Evolutionary conservation across 37 sponge, comb jelly and placozoan genomes (phyloP).

Genomic region (Petrosia ficiformis): DNA sequence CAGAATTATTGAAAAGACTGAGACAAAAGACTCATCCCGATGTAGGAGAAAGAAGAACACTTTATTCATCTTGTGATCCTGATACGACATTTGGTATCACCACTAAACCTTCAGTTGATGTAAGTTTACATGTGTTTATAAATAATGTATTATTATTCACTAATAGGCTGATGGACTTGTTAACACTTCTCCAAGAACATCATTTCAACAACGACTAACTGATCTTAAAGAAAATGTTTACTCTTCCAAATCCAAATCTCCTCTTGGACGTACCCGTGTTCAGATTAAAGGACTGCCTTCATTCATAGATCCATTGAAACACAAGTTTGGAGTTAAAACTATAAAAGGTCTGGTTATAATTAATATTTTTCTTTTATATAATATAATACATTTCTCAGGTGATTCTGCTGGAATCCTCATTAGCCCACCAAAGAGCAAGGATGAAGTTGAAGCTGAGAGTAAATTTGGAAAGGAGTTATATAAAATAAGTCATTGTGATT

Average conservation of each 20-base stretch:
- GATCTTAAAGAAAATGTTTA: slow-evolving; percentile 77
- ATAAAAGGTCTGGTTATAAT: slow-evolving; percentile 29
- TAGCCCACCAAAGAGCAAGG: slow-evolving; percentile 75
- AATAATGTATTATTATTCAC: not conserved
- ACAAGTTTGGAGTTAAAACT: slow-evolving; percentile 47
- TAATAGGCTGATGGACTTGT: slow-evolving; percentile 70
- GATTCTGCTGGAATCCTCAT: slow-evolving; percentile 78
- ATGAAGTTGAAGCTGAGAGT: slow-evolving; percentile 63
- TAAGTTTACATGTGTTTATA: not conserved
- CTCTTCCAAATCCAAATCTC: slow-evolving; percentile 64
- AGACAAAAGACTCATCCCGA: slow-evolving; percentile 63
- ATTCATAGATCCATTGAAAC: slow-evolving; percentile 28
- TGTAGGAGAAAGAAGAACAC: slow-evolving; percentile 57
- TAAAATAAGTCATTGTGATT: slow-evolving; percentile 61
- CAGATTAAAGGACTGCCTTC: slow-evolving; percentile 56
- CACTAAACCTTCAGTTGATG: slow-evolving; percentile 69
- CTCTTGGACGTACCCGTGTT: slow-evolving; percentile 75
- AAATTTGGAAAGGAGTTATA: slow-evolving; percentile 73
- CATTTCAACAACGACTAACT: slow-evolving; percentile 60
- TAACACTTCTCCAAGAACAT: slow-evolving; percentile 78
- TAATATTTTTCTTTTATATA: not conserved
- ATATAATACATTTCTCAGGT: slow-evolving; percentile 12
- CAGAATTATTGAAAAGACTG: slow-evolving; percentile 56
- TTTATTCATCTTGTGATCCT: slow-evolving; percentile 46
- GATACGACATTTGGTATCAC: slow-evolving; percentile 42